Base-by-base conservation (phyloP, 1,140 invertebrate genomes). In the Trichomalopsis sarcophagae region DNA sequence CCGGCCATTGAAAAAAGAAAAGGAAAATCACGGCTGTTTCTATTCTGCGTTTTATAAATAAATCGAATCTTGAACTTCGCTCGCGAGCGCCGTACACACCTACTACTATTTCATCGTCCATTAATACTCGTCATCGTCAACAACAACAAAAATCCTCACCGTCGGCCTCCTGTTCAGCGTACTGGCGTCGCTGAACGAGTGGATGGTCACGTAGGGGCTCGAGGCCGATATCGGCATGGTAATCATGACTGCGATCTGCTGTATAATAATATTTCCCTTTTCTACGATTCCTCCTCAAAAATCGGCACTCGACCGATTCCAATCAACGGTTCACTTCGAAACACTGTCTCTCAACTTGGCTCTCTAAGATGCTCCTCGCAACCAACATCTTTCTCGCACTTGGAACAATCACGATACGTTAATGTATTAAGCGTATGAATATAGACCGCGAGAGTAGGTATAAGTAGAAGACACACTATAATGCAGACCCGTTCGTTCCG, bases 121-220 rank as follows among this genome's bases (percentile, higher is more conserved):
- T 55, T 17, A 55, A 55, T 55, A 17, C 17, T 55, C 50, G 50
- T 55, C 50, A 55, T 3, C 50, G 5, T 17, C 5, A 55, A 4
- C 13, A 55, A 55, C 50, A 55, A 5, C 71, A 9, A 17, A 36
- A 9, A 11, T 5, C 36, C 90, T 92, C 87, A 93, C 91, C 90
- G 88, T 84, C 81, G 89, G 87, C 78, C 88, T 90, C 88, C 90
- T 92, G 75, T 84, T 90, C 79, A 93, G 88, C 36, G 89, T 88
- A 86, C 90, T 92, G 27, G 91, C 90, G 87, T 93, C 92, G 87
- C 92, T 93, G 86, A 90, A 91, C 62, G 92, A 93, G 36, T 90
- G 89, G 62, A 91, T 88, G 55, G 90, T 91, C 76, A 91, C 87
- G 87, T 93, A 92, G 66, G 92, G 92, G 85, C 91, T 92, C 40